Conservation (phyloP, 2,888 invertebrate genomes). For the Microctonus brassicae region DNA sequence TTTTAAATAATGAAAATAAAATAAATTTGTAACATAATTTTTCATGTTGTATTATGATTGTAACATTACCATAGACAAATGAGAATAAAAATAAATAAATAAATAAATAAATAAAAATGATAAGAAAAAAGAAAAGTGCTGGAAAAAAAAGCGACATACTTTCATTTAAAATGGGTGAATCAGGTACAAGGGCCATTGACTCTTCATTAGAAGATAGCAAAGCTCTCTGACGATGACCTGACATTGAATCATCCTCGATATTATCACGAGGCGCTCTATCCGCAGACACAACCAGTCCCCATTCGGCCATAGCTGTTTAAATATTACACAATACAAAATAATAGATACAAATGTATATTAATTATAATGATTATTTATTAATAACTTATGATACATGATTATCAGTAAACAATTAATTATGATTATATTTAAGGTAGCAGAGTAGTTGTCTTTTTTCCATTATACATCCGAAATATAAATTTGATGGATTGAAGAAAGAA, state of each 20-base stretch:
- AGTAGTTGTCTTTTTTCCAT: too few relatives aligned
- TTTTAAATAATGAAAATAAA: too few relatives aligned
- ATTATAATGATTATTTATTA: too few relatives aligned
- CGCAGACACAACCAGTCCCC: constrained; percentile 60
- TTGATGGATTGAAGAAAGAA: too few relatives aligned
- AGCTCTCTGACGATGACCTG: constrained; percentile 59
- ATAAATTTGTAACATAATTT: too few relatives aligned
- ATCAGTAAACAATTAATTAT: too few relatives aligned
- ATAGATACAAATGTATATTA: too few relatives aligned
- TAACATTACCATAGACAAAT: neutral
- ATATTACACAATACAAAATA: constrained; percentile 18
- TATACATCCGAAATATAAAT: too few relatives aligned
- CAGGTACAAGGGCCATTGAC: constrained; percentile 60
- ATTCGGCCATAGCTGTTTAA: constrained; percentile 55
- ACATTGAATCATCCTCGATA: constrained; percentile 54
- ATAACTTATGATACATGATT: too few relatives aligned
- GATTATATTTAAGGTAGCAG: too few relatives aligned
- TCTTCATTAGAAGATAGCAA: constrained; percentile 57
- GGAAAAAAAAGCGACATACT: constrained; percentile 51
- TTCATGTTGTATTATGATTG: too few relatives aligned
- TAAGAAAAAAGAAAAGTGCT: neutral
- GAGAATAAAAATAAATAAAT: neutral
- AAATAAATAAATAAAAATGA: neutral
- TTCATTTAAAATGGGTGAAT: constrained; percentile 57
- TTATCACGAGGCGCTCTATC: constrained; percentile 58